phyloP scores from a whole-genome alignment of 2,888 invertebrate species.

The Caenorhabditis wallacei region DNA sequence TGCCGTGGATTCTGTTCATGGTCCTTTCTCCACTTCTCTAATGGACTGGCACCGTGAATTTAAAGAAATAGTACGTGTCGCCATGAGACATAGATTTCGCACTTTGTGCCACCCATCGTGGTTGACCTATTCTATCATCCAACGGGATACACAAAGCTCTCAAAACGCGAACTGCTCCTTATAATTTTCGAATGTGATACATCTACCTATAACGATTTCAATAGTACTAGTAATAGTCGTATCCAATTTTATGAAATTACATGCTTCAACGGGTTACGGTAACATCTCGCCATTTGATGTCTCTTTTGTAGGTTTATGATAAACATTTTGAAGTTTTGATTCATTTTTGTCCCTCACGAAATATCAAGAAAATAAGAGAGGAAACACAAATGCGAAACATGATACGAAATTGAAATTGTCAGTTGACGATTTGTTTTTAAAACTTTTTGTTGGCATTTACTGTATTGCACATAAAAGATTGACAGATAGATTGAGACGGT shows the following conservation, averaged over 20 bases:
- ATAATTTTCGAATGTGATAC: conserved; percentile 50
- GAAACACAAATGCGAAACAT: conserved; percentile 44
- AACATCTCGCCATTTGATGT: background rate
- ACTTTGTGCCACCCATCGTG: conserved; percentile 36
- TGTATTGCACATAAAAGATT: conserved; percentile 45
- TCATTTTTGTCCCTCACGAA: background rate
- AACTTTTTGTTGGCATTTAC: conserved; percentile 40
- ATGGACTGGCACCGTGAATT: conserved; percentile 39
- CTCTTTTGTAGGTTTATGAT: too few species aligned
- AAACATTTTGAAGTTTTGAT: background rate
- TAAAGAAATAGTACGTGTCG: conserved; percentile 32
- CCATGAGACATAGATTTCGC: conserved; percentile 41
- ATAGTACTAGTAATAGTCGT: too few species aligned
- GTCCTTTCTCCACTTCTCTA: conserved; percentile 18
- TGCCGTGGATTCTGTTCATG: conserved; percentile 28
- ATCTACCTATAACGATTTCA: conserved; percentile 26
- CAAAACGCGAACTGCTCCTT: conserved; percentile 30
- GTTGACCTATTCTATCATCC: conserved; percentile 49
- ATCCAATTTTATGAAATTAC: conserved; percentile 13
- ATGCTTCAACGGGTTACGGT: conserved; percentile 34
- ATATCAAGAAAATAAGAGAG: background rate
- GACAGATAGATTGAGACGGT: conserved; percentile 42
- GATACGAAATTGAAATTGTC: conserved; percentile 46
- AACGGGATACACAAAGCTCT: conserved; percentile 44
- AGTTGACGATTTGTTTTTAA: conserved; percentile 22